phyloP scores from a whole-genome alignment of 1,140 invertebrate genomes.

The Trichogramma pretiosum region DNA sequence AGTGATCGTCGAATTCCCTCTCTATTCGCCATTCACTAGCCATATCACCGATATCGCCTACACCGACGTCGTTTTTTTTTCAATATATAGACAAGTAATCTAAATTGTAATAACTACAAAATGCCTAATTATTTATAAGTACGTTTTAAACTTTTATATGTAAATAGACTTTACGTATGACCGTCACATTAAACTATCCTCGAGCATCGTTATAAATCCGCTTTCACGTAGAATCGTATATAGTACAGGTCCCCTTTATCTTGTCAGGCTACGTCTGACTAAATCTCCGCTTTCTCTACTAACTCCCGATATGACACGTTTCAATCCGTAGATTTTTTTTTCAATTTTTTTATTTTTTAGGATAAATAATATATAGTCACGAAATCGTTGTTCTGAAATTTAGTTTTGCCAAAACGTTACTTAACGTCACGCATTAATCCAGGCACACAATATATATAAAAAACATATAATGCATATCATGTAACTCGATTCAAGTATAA shows the following conservation, averaged over 20 bases:
- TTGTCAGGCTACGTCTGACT: not conserved
- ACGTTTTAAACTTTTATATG: not conserved
- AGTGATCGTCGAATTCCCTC: not conserved
- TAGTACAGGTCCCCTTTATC: no score
- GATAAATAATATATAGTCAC: slow-evolving; percentile 1
- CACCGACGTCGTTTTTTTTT: no score
- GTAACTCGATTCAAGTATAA: no score
- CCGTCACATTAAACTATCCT: not conserved
- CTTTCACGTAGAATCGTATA: not conserved
- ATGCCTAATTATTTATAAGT: slow-evolving; percentile 4
- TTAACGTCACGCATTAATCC: not conserved
- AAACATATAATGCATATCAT: no score
- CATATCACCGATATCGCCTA: not conserved
- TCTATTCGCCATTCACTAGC: not conserved
- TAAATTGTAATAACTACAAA: no score
- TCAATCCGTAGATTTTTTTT: not conserved
- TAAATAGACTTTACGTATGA: slow-evolving; percentile 3
- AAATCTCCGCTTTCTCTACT: no score
- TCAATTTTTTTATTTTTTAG: not conserved
- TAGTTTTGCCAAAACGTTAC: not conserved
- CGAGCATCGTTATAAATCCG: not conserved
- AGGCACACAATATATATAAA: not conserved
- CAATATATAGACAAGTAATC: no score
- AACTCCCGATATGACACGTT: no score
- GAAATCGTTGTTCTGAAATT: slow-evolving; percentile 8